Base-by-base conservation (phyloP, 2,797 vertebrate genomes). In the Clarias platycephalus region DNA sequence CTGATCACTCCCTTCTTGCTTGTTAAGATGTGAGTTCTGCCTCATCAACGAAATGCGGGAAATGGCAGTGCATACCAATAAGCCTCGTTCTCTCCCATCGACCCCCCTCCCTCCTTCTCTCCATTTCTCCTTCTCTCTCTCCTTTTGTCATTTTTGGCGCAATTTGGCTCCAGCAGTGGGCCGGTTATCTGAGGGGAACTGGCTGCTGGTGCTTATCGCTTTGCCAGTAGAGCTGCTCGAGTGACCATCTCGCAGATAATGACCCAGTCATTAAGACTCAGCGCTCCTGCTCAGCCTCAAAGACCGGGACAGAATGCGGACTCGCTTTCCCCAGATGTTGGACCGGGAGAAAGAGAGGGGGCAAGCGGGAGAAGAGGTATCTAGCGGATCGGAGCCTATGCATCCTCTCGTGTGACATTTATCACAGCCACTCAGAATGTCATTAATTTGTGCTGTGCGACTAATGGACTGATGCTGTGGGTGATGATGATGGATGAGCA, bases 1-100 rank as follows among this genome's bases (percentile, higher is more conserved):
- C 86, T 84, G 83, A 87, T 87, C 86, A 84, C 83, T 82, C 83
- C 80, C 79, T 84, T 82, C 83, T 82, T 82, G 86, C 74, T 87
- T 89, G 90, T 92, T 89, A 87, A 82, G 72, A 88, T 78, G 86
- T 86, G 90, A 90, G 86, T 91, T 90, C 85, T 80, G 86, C 84
- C 86, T 93, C 91, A 93, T 94, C 87, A 92, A 92, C 87, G 92
- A 90, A 91, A 84, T 9, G 83, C 86, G 88, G 90, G 80, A 86
- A 90, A 91, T 88, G 84, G 79, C 57, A 74, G 63, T 63, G 86
- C 83, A 87, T 87, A 82, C 80, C 78, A 87, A 87, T 84, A 70
- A 84, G 79, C 72, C 72, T 49, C 26, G 9, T 26, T 58, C 70
- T 74, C 68, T 81, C 60, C 13, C 70, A 24, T 6, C 6, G 53